Conservation (phyloP, 2,888 invertebrate genomes). For the Cerastis leucographa region DNA sequence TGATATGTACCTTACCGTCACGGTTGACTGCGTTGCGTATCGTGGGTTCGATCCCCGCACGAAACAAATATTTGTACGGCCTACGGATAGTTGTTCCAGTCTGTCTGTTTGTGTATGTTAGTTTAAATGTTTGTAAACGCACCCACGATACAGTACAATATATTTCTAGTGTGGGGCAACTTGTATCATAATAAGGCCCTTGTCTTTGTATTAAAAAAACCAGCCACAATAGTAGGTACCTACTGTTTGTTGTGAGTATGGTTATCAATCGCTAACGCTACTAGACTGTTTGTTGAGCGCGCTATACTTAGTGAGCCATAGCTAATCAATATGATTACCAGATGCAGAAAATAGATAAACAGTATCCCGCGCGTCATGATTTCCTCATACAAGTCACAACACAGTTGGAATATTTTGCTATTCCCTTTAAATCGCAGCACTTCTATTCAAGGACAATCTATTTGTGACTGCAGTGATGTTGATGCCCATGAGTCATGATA, state of each 20-base stretch:
- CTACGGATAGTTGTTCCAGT: too few relatives aligned
- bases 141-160: too few relatives aligned
- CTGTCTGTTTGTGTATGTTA: too few relatives aligned
- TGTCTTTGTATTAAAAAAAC: not conserved
- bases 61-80: too few relatives aligned
- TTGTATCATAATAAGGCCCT: too few relatives aligned
- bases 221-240: not conserved
- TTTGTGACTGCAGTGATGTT: conserved; percentile 37
- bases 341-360: not conserved
- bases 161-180: too few relatives aligned
- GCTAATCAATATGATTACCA: not conserved
- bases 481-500: conserved; percentile 29
- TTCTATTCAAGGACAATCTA: conserved; percentile 47
- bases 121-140: too few relatives aligned
- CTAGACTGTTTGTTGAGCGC: not conserved
- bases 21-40: too few relatives aligned
- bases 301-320: not conserved
- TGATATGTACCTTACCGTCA: too few relatives aligned
- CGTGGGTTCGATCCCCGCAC: too few relatives aligned
- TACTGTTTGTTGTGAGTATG: not conserved
- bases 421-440: conserved; percentile 12
- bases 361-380: not conserved
- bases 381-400: conserved; percentile 12
- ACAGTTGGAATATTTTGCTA: conserved; percentile 29
- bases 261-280: not conserved